Evolutionary conservation across 2,113 vertebrate species (phyloP), one percentile per base, ranked within the genome.

Genomic region (Pithys albifrons): DNA sequence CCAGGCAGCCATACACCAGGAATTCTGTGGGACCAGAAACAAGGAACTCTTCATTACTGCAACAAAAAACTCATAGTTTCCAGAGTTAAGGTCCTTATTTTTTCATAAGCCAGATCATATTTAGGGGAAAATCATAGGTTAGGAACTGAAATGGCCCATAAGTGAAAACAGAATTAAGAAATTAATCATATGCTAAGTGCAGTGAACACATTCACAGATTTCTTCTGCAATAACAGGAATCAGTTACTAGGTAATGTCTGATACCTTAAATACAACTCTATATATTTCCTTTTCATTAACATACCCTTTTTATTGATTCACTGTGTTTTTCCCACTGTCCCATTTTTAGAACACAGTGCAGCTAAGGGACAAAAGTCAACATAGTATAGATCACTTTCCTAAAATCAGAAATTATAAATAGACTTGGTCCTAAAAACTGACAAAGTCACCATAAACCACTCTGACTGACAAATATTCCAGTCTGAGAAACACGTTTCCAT

Each of bases 121-220:
- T 95, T 91, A 91, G 59, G 74, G 66, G 75, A 79, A 81, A 93
- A 95, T 91, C 54, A 76, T 70, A 89, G 65, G 83, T 95, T 85
- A 73, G 66, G 35, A 55, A 77, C 7, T 66, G n/a, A 62, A 95
- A 88, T 64, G 27, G 62, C 79, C 72, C 65, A 8, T 79, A 85
- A 95, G 59, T 88, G 71, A 59, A 84, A 93, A 55, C 27, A 93
- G 90, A 97, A 94, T 79, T 88, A 91, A 96, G 88, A 77, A 61
- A 67, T 75, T 78, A 91, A 95, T 46, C 28, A 71, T 45, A 78
- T 52, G 64, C 49, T 91, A 82, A 94, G 62, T 24, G 33, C 70
- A 71, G 31, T 85, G 88, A 85, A 89, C 61, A 28, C 24, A 37
- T 23, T 35, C 55, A 81, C 2, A 67, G 57, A 80, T 79, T 81